phyloP scores from a whole-genome alignment of 1,140 invertebrate species.

The Augochlora pura region DNA sequence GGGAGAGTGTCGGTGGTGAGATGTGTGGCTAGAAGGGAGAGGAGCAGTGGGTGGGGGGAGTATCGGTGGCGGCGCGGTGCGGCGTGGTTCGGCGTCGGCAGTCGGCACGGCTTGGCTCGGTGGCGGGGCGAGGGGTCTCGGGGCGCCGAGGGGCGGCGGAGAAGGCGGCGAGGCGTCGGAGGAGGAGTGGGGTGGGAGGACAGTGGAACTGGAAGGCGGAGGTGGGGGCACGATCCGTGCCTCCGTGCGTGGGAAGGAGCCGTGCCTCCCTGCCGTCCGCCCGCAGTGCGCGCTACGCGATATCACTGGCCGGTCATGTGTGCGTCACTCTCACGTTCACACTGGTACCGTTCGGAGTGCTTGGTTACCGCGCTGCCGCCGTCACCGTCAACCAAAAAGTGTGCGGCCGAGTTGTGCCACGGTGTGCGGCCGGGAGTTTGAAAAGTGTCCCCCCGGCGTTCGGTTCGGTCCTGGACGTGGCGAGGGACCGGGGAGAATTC shows the following conservation, averaged over 20 bases:
- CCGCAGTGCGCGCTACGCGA: conserved; percentile 79
- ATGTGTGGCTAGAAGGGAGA: conserved; percentile 24
- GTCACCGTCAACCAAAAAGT: conserved; percentile 48
- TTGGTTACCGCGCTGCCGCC: conserved; percentile 56
- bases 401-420: conserved; percentile 34
- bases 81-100: not conserved
- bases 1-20: conserved; percentile 14
- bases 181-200: conserved; percentile 29
- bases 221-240: conserved; percentile 51
- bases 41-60: not conserved
- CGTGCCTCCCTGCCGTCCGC: conserved; percentile 67
- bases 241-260: conserved; percentile 63
- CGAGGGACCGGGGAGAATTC: conserved; percentile 17
- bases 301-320: conserved; percentile 77
- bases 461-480: conserved; percentile 35
- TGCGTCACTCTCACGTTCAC: conserved; percentile 70
- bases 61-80: conserved; percentile 23
- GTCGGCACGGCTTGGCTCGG: not conserved
- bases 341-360: conserved; percentile 58
- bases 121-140: not conserved
- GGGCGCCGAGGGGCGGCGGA: conserved; percentile 11
- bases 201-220: conserved; percentile 1
- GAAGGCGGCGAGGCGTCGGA: conserved; percentile 3
- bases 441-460: conserved; percentile 47
- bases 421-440: conserved; percentile 50